Conservation (phyloP, 2,113 vertebrate genomes). For the Mungos mungo region DNA sequence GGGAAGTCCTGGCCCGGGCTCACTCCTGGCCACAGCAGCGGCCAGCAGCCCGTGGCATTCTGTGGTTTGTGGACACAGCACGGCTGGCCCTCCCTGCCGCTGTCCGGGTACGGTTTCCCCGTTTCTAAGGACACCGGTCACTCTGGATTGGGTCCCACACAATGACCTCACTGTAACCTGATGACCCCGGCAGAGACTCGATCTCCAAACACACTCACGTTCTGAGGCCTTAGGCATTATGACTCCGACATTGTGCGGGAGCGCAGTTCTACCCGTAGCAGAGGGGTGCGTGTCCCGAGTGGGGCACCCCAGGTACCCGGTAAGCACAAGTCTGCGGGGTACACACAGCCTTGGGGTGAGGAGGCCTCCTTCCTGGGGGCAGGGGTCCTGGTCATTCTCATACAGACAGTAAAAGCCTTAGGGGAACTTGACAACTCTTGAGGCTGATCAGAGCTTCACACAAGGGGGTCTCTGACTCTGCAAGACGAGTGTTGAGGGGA, state of each 20-base stretch:
- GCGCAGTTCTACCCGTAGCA: too few relatives aligned
- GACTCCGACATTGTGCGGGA: neutral
- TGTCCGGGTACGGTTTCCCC: too few relatives aligned
- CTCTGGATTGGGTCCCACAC: neutral
- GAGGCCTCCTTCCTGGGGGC: neutral
- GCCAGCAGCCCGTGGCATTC: rapidly evolving
- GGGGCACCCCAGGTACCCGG: neutral
- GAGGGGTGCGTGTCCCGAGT: neutral
- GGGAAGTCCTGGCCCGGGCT: too few relatives aligned
- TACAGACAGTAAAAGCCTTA: rapidly evolving
- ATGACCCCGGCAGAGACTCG: neutral
- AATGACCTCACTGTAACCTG: neutral
- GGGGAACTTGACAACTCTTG: neutral
- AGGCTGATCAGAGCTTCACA: too few relatives aligned
- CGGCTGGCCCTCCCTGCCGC: neutral
- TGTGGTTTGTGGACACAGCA: neutral
- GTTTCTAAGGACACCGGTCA: neutral
- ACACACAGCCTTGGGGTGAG: too few relatives aligned
- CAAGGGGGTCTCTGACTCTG: too few relatives aligned
- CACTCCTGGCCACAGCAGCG: rapidly evolving
- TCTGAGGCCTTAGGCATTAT: neutral
- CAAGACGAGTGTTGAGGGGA: too few relatives aligned
- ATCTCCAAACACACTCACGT: neutral
- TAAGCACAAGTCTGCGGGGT: too few relatives aligned
- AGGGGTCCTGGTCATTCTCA: neutral